Percentiles rank a stretch among this genome's conserved stretches.
These are phyloP conservation scores for Mugil cephalus DNA, from an alignment of 2,113 vertebrate genomes.

Conservation along the genomic window DNA sequence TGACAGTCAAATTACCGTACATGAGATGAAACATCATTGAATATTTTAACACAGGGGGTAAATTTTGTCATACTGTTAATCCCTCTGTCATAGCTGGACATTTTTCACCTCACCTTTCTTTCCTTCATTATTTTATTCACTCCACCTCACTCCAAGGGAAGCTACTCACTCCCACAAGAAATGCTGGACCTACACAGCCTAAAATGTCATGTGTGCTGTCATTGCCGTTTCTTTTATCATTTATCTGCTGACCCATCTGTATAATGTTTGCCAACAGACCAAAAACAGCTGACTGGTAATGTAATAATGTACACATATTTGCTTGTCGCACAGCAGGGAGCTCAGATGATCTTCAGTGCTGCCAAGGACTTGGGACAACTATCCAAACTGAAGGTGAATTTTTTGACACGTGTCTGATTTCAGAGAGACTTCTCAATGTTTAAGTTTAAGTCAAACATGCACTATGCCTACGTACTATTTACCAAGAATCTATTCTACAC, in stretches of 20 bases:
- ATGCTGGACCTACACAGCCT: no score
- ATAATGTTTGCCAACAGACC: no score
- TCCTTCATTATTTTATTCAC: background rate
- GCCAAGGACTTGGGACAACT: constrained; percentile 97
- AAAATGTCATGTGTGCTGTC: no score
- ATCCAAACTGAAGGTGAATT: constrained; percentile 96
- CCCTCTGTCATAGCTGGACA: background rate
- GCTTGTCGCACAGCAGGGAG: constrained; percentile 86
- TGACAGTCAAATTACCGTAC: constrained; percentile 36
- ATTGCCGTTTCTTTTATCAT: no score
- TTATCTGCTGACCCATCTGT: no score
- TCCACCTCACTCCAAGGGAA: no score
- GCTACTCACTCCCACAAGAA: no score
- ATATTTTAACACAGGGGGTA: background rate
- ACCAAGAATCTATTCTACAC: background rate
- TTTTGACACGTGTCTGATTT: background rate
- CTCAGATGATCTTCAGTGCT: constrained; percentile 98
- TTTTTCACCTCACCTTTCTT: constrained; percentile 10
- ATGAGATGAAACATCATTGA: constrained; percentile 44
- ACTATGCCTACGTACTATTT: background rate
- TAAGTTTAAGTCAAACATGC: background rate
- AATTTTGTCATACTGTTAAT: constrained; percentile 33
- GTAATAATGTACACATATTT: background rate
- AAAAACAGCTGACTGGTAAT: no score
- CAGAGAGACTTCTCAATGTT: constrained; percentile 4